These are phyloP conservation scores for Agrotis ipsilon DNA, from an alignment of 2,888 invertebrate genomes.

Conservation along the genomic window DNA sequence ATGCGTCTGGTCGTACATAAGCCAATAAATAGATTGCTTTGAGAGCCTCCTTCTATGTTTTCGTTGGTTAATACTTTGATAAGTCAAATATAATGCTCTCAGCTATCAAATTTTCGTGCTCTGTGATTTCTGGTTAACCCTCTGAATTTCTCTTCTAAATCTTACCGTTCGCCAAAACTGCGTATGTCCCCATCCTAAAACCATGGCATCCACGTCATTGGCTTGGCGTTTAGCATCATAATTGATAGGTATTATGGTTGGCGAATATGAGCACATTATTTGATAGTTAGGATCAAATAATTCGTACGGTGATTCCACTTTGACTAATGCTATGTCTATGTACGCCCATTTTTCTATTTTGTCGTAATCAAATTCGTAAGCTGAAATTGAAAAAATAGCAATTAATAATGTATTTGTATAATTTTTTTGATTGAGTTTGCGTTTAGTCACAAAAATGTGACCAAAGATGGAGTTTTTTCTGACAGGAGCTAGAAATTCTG, in stretches of 20 bases:
- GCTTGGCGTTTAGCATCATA: conserved; percentile 66
- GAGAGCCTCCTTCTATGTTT: too few relatives aligned
- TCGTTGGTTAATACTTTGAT: too few relatives aligned
- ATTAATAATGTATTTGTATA: too few relatives aligned
- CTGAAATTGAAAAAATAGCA: conserved; percentile 60
- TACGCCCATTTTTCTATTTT: conserved; percentile 72
- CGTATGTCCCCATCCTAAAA: conserved; percentile 72
- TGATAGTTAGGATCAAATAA: conserved; percentile 50
- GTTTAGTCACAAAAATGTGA: too few relatives aligned
- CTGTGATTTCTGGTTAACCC: too few relatives aligned
- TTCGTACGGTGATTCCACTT: conserved; percentile 73
- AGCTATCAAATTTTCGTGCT: too few relatives aligned
- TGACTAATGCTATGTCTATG: conserved; percentile 75
- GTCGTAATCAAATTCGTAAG: conserved; percentile 68
- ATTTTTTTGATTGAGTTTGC: too few relatives aligned
- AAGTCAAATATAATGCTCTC: too few relatives aligned
- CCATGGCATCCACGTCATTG: conserved; percentile 60
- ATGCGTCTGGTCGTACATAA: too few relatives aligned
- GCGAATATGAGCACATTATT: conserved; percentile 68
- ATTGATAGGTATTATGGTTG: conserved; percentile 67
- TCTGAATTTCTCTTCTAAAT: not conserved
- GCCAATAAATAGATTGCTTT: too few relatives aligned
- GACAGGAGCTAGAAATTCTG: too few relatives aligned
- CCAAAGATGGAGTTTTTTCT: too few relatives aligned
- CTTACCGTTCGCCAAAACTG: conserved; percentile 56